Evolutionary conservation across 2,113 vertebrate species (phyloP).

Genomic region (Eidolon helvum): DNA sequence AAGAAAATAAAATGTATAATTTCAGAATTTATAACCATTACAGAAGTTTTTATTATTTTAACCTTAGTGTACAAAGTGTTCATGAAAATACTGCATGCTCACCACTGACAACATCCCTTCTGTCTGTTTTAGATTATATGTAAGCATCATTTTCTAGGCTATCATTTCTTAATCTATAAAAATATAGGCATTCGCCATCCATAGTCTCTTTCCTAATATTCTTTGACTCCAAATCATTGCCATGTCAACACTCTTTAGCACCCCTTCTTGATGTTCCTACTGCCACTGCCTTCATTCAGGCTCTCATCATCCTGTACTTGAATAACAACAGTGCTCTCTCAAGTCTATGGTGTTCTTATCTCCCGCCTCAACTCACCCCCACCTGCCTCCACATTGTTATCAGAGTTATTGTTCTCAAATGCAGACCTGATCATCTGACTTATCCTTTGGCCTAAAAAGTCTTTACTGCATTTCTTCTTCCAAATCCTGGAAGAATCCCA

Average conservation of each 20-base stretch:
- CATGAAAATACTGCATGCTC: neutral
- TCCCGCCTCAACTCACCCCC: neutral
- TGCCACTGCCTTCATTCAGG: neutral
- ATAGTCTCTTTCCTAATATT: neutral
- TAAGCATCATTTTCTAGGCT: neutral
- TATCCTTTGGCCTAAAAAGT: neutral
- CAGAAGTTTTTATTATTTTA: slow-evolving; percentile 44
- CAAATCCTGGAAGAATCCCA: neutral
- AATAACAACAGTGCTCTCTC: neutral
- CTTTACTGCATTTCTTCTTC: neutral
- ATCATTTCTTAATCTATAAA: neutral
- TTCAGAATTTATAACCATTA: slow-evolving; percentile 41
- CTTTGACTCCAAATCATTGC: neutral
- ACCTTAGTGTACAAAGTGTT: slow-evolving; percentile 3
- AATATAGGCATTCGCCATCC: neutral
- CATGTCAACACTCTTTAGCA: neutral
- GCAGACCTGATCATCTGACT: neutral
- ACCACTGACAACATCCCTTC: neutral
- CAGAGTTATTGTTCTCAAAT: neutral
- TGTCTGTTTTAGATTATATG: neutral
- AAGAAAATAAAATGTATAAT: slow-evolving; percentile 31
- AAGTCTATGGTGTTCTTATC: neutral
- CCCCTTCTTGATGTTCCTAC: neutral
- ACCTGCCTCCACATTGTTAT: neutral
- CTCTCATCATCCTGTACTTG: neutral